Percentiles rank a stretch among this genome's conserved stretches.
Conservation (phyloP, 2,113 vertebrate genomes). For the Daphoenositta chrysoptera region DNA sequence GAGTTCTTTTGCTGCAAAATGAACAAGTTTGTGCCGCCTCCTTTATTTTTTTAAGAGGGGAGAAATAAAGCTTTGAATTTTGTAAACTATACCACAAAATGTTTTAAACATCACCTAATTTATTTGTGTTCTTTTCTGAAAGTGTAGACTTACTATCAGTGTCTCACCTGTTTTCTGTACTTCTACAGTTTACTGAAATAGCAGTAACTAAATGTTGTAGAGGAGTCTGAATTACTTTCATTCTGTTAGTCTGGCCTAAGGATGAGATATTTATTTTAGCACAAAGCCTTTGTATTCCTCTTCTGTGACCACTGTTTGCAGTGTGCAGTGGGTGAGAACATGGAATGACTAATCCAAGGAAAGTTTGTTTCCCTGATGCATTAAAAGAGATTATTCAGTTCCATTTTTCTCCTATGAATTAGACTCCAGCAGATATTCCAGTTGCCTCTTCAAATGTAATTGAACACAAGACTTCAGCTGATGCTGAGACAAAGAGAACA, state of each 20-base stretch:
- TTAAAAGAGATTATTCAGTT: neutral
- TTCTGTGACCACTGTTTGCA: neutral
- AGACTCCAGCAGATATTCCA: slow-evolving; percentile 61
- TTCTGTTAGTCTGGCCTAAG: neutral
- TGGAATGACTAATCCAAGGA: neutral
- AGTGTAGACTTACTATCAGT: neutral
- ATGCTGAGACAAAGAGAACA: neutral
- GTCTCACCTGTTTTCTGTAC: neutral
- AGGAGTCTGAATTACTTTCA: neutral
- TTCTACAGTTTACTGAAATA: neutral
- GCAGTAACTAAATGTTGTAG: neutral
- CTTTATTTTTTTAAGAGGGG: neutral
- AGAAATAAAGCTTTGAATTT: neutral
- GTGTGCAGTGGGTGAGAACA: neutral
- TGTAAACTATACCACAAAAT: neutral
- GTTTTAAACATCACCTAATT: neutral
- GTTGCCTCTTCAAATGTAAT: slow-evolving; percentile 28
- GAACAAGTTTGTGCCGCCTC: neutral
- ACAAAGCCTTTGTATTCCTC: neutral
- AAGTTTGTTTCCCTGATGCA: neutral
- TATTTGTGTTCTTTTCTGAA: neutral
- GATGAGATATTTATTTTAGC: neutral
- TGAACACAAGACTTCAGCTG: slow-evolving; percentile 42
- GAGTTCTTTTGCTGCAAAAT: neutral
- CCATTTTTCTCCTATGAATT: slow-evolving; percentile 1